Conservation (phyloP, 1,140 invertebrate genomes). For the Magallana gigas region DNA sequence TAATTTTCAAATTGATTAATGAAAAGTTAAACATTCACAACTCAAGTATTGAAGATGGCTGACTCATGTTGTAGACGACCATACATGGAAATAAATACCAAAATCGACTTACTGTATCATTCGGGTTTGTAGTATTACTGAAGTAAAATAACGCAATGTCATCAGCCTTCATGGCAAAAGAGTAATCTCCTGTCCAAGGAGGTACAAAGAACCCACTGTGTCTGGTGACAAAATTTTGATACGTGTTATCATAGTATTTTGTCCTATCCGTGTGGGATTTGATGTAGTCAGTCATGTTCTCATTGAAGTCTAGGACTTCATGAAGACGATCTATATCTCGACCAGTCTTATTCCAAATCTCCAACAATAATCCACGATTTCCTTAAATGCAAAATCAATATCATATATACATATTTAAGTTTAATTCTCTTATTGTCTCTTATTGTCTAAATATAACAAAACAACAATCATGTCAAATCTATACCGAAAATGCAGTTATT, state of each 20-base stretch:
- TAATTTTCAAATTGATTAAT: too few species aligned
- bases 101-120: conserved; percentile 38
- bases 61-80: too few species aligned
- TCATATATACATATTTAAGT: too few species aligned
- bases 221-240: conserved; percentile 39
- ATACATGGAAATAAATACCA: too few species aligned
- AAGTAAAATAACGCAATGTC: conserved; percentile 50
- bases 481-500: too few species aligned
- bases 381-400: conserved; percentile 50
- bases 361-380: conserved; percentile 62
- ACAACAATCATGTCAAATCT: too few species aligned
- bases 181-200: conserved; percentile 46
- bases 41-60: too few species aligned
- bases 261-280: conserved; percentile 35
- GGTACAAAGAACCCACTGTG: conserved; percentile 51
- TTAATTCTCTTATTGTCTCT: too few species aligned
- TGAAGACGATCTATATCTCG: conserved; percentile 20
- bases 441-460: too few species aligned
- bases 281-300: conserved; percentile 35
- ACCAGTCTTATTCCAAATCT: conserved; percentile 57
- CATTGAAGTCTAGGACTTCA: conserved; percentile 35
- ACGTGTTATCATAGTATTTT: not conserved
- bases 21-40: too few species aligned
- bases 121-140: conserved; percentile 48
- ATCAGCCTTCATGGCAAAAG: conserved; percentile 51